These are phyloP conservation scores for Pangasius mekongensis DNA, from an alignment of 2,797 vertebrate genomes.

Conservation along the genomic window DNA sequence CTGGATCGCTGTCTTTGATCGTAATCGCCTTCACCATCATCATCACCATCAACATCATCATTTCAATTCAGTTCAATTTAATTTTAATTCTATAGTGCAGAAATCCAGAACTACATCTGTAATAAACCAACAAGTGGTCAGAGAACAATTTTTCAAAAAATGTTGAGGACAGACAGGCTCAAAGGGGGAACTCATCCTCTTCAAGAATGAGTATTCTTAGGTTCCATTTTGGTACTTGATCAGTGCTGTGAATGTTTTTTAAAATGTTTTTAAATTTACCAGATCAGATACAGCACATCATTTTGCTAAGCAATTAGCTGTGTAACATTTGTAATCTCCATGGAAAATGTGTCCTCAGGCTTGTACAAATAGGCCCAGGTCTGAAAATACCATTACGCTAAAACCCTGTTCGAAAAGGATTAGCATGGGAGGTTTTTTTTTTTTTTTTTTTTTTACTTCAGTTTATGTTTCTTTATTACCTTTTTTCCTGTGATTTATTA, in stretches of 20 bases:
- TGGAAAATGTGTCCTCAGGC: not conserved
- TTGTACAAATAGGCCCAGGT: not conserved
- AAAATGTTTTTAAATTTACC: not conserved
- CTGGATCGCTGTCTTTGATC: not conserved
- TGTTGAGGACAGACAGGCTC: not conserved
- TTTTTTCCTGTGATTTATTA: not conserved
- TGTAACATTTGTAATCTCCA: constrained; percentile 16
- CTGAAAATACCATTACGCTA: not conserved
- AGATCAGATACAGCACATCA: not conserved
- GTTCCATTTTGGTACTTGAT: not conserved
- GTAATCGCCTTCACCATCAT: not conserved
- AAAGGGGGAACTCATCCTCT: not conserved
- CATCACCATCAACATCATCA: not conserved
- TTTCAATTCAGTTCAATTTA: not conserved
- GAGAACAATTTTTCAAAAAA: not conserved
- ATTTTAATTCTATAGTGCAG: not conserved
- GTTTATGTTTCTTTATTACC: not conserved
- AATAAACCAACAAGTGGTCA: not conserved
- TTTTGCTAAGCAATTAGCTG: constrained; percentile 9
- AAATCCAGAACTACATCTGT: not conserved
- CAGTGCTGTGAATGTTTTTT: not conserved
- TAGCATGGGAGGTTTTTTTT: not conserved
- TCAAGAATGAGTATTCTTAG: not conserved
- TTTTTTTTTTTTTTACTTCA: not conserved
- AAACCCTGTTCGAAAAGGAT: constrained; percentile 8